Base-by-base conservation (phyloP, 1,140 invertebrate species). In the Leptopilina boulardi region DNA sequence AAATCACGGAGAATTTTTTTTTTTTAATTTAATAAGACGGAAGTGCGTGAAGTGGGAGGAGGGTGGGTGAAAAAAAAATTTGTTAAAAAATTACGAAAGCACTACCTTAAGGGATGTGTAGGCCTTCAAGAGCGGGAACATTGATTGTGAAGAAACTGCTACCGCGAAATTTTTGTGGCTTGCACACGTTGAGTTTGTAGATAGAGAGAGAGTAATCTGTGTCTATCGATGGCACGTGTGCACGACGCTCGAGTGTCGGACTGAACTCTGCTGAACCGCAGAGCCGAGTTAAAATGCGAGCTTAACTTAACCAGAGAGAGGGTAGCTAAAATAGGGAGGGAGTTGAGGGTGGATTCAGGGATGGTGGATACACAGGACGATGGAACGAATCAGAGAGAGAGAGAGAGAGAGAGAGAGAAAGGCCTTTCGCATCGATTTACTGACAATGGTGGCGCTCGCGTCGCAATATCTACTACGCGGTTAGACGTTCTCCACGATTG, bases 211-310 rank as follows among this genome's bases (percentile, higher is more conserved):
- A 38, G 21, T 47, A 73, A 71, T 77, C 79, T 75, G 76, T 82
- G 77, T 72, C 77, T 82, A 3, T 73, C 70, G 84, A 71, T 77
- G 70, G 77, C 85, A 87, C 87, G 87, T 86, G 85, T 85, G 85
- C 85, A 85, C 81, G 85, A 86, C 84, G 77, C 82, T 81, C 85
- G 85, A 86, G 84, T 88, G 84, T 86, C 86, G 85, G 85, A 89
- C 88, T 89, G 88, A 88, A 89, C 87, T 89, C 87, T 82, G 82
- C 85, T 88, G 88, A 89, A 89, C 86, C 85, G 84, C 80, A 79
- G 56, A 66, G 23, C 10, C 56, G 56, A 66, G 23, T 30, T 66
- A 30, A 66, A 66, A 80, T 59, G 70, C 82, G 80, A 85, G 87
- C 83, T 87, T 85, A 86, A 87, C 86, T 87, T 84, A n/a, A 75